Percentiles rank a stretch among this genome's conserved stretches.
These are phyloP conservation scores for Furnarius figulus DNA, from an alignment of 2,113 vertebrate species.

Conservation along the genomic window DNA sequence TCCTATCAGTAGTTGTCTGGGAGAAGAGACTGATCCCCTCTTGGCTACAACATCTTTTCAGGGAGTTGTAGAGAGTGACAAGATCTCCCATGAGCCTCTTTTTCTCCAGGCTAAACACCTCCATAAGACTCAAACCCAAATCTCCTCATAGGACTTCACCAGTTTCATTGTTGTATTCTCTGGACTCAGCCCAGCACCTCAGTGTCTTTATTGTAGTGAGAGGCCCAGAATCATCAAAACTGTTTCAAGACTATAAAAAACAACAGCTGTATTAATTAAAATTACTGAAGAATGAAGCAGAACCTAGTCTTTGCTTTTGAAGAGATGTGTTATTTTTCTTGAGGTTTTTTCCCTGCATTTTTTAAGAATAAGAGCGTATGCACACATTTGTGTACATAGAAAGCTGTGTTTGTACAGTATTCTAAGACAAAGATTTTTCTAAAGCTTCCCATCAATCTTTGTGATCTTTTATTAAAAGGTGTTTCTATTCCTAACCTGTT, in stretches of 20 bases:
- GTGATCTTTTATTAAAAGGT: not conserved
- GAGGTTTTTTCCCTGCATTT: not conserved
- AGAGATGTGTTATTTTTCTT: not conserved
- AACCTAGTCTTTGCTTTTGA: not conserved
- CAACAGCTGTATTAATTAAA: not conserved
- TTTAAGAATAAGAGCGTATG: not conserved
- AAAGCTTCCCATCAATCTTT: not conserved
- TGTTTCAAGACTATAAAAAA: not conserved
- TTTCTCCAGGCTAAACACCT: not conserved
- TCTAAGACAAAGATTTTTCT: not conserved
- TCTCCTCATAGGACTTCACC: not conserved
- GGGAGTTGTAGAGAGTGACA: not conserved
- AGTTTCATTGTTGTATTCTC: not conserved
- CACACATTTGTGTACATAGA: not conserved
- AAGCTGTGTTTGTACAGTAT: not conserved
- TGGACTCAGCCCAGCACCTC: not conserved
- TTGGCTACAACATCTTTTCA: not conserved
- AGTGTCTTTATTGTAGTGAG: not conserved
- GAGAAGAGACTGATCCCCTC: not conserved
- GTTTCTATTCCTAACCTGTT: not conserved
- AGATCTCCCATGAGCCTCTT: not conserved
- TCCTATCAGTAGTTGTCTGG: not conserved
- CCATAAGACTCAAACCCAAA: too few relatives aligned
- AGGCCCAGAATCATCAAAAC: not conserved
- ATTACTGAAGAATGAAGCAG: not conserved